Base-by-base conservation (phyloP, 2,888 invertebrate species). In the Phania funesta region DNA sequence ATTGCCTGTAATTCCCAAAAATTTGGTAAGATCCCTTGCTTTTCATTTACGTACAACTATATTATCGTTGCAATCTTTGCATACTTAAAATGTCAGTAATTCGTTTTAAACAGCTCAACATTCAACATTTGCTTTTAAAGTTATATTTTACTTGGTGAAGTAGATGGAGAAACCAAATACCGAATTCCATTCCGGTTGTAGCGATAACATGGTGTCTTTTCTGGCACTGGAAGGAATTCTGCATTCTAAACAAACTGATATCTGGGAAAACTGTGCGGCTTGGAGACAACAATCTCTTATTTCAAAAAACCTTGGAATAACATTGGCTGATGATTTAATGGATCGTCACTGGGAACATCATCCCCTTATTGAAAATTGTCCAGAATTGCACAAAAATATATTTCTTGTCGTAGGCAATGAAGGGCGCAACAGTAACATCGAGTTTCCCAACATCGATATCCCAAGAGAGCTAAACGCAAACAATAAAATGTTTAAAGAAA, bases 281-380 rank as follows among this genome's bases (percentile, higher is more conserved):
- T 88, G 88, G 88, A 86, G 88, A 0, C 29, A 74, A 1, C 87
- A 87, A 44, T 75, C 80, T 2, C 3, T 87, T 16, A 4, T 88
- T 18, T 6, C 56, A 9, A 58, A 64, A 1, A 35, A 3, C 1
- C n/a, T 75, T n/a, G n/a, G 46, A 7, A 22, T 20, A 29, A 56
- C 1, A 3, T 9, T 41, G 0, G 24, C 18, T 4, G 26, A 32
- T 24, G 50, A 65, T 64, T 24, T 75, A 0, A 44, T 54, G 48
- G 41, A 65, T 18, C 50, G 44, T 0, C 50, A 64, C 41, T 70
- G 50, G 38, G 1, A 3, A 13, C 22, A 50, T 8, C 26, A 20
- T 18, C 52, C n/a, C 16, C 0, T 6, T 2, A 2, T 2, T 6
- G 29, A 6, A 0, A 26, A 11, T n/a, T 32, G 3, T 4, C 11